These are phyloP conservation scores for Canis aureus DNA, from an alignment of 2,113 vertebrate genomes.

Conservation along the genomic window DNA sequence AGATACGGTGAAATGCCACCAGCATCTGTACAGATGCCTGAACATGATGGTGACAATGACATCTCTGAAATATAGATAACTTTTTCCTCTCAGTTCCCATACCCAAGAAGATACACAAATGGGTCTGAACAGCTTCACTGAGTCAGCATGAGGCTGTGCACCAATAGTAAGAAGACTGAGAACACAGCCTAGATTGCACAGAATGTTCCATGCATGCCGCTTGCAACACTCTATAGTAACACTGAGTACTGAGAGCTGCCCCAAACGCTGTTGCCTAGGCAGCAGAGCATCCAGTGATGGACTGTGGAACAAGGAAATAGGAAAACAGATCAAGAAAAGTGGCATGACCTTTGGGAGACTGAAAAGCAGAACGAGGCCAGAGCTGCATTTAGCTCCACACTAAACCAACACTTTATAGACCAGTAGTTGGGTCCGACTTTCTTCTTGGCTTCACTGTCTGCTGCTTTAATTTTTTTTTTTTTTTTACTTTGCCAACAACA, in stretches of 20 bases:
- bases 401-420: neutral
- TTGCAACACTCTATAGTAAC: neutral
- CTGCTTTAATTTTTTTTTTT: constrained; percentile 44
- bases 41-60: neutral
- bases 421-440: constrained; percentile 14
- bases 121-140: neutral
- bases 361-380: constrained; percentile 58
- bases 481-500: constrained; percentile 58
- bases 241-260: neutral
- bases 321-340: constrained; percentile 73
- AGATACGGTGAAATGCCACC: neutral
- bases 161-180: neutral
- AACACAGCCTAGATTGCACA: neutral
- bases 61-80: constrained; percentile 54
- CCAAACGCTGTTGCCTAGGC: constrained; percentile 68
- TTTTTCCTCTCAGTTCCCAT: neutral
- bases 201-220: neutral
- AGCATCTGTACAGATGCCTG: neutral
- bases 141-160: neutral
- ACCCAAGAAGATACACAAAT: neutral
- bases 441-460: neutral
- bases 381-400: constrained; percentile 44
- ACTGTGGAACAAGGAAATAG: constrained; percentile 42
- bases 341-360: constrained; percentile 71
- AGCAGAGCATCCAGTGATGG: constrained; percentile 60